These are phyloP conservation scores for Brachionus angularis DNA, from an alignment of 1,140 invertebrate species.

Conservation along the genomic window DNA sequence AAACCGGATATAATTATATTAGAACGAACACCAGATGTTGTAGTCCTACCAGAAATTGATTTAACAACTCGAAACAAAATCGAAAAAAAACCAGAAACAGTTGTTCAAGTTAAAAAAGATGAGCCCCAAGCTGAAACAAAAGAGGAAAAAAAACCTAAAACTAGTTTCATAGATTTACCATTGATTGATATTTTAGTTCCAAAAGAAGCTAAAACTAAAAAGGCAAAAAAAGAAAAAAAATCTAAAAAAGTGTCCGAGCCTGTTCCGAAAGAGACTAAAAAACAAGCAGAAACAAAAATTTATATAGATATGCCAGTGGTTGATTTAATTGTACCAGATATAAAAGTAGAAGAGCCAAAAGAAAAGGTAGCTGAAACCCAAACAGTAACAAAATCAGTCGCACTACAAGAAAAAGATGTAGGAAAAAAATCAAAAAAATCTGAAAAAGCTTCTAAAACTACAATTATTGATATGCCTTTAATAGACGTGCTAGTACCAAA, in stretches of 20 bases:
- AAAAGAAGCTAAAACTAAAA: background rate
- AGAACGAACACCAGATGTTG: slow-evolving; percentile 13
- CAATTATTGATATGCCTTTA: too few relatives aligned
- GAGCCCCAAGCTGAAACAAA: background rate
- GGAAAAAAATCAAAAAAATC: background rate
- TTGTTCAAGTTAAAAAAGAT: background rate
- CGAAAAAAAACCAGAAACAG: background rate
- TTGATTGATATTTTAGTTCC: background rate
- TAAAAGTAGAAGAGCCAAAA: too few relatives aligned
- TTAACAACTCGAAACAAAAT: background rate
- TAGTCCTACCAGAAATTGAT: slow-evolving; percentile 29
- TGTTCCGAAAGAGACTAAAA: too few relatives aligned
- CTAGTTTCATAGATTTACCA: slow-evolving; percentile 1
- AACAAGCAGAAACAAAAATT: background rate
- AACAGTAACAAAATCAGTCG: too few relatives aligned
- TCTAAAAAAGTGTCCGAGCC: too few relatives aligned
- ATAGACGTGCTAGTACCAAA: too few relatives aligned
- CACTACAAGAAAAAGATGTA: background rate
- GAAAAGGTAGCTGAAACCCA: too few relatives aligned
- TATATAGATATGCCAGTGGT: slow-evolving; percentile 15
- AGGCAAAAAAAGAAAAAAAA: background rate
- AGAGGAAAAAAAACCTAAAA: slow-evolving; percentile 12
- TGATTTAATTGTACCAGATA: background rate
- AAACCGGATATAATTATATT: slow-evolving; percentile 9
- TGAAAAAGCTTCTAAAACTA: too few relatives aligned